phyloP scores from a whole-genome alignment of 1,140 invertebrate species.

The Drosophila nigrodunni region DNA sequence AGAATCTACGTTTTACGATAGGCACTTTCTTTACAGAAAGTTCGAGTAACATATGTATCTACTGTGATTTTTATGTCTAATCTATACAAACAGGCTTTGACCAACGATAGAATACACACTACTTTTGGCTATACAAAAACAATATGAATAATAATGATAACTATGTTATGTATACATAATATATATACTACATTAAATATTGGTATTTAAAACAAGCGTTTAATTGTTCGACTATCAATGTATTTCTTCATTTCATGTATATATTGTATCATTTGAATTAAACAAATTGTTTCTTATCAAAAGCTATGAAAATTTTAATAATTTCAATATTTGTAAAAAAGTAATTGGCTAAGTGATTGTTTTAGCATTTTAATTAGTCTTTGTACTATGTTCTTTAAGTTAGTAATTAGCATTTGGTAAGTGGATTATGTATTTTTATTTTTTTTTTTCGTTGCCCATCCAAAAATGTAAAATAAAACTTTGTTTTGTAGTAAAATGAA shows the following conservation, averaged over 20 bases:
- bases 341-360: slow-evolving; percentile 25
- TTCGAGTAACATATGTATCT: slow-evolving; percentile 27
- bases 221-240: slow-evolving; percentile 75
- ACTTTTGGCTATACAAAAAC: slow-evolving; percentile 19
- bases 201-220: slow-evolving; percentile 65
- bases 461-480: slow-evolving; percentile 67
- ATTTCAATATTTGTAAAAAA: slow-evolving; percentile 10
- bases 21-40: slow-evolving; percentile 14
- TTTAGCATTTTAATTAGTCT: slow-evolving; percentile 49
- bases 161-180: slow-evolving; percentile 53
- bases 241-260: slow-evolving; percentile 43
- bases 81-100: slow-evolving; percentile 32
- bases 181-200: slow-evolving; percentile 66
- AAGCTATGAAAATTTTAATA: slow-evolving; percentile 6
- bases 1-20: background rate
- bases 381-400: slow-evolving; percentile 13
- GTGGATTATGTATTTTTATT: slow-evolving; percentile 18
- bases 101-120: slow-evolving; percentile 39
- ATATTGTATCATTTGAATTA: slow-evolving; percentile 5
- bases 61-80: slow-evolving; percentile 40
- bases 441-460: slow-evolving; percentile 40
- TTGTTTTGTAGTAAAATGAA: slow-evolving; percentile 61
- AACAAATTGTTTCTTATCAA: slow-evolving; percentile 18
- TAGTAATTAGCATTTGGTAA: slow-evolving; percentile 60
- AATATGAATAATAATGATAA: slow-evolving; percentile 32